Evolutionary conservation across 1,140 invertebrate genomes (phyloP), one percentile per base, ranked within the genome.

Genomic region (Lerema accius): DNA sequence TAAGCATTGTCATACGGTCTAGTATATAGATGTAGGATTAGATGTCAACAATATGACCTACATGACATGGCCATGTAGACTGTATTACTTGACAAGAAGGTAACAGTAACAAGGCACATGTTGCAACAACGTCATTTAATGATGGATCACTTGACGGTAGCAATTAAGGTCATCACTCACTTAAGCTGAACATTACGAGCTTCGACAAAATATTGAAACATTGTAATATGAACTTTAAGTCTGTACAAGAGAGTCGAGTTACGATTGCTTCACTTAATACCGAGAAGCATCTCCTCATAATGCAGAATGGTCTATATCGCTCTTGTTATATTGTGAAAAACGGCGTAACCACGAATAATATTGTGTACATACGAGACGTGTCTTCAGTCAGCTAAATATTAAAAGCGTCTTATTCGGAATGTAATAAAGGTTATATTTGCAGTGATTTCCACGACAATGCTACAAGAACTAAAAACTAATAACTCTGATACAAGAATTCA

Each of bases 61-160:
- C 9, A 32, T 32, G 28, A 48, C 40, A 26, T 26, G 45, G 6
- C n/a, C 45, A 48, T 48, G 45, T 32, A 4, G 4, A 48, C 45
- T 48, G 11, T 48, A 48, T 26, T 6, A 48, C 45, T 11, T 48
- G 45, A 48, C 45, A 48, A 14, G 45, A 4, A 48, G 45, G 45
- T 48, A 48, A 48, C 45, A 48, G 17, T 26, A 28, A 48, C 45
- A 48, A 26, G 45, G 19, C 45, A 48, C 45, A 14, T 48, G 45
- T 48, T 26, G 43, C 43, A 46, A 46, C 43, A 46, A 48, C 11
- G 19, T 48, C 45, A 28, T 48, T 48, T 14, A 28, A 48, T 48
- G 45, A 48, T 48, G 45, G 45, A 48, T 48, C 19, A 15, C 45
- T 48, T 26, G 45, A 48, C 45, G 45, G 10, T 7, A 14, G 45